Evolutionary conservation across 2,113 vertebrate genomes (phyloP), one percentile per base, ranked within the genome.

Genomic region (Rhea americana): DNA sequence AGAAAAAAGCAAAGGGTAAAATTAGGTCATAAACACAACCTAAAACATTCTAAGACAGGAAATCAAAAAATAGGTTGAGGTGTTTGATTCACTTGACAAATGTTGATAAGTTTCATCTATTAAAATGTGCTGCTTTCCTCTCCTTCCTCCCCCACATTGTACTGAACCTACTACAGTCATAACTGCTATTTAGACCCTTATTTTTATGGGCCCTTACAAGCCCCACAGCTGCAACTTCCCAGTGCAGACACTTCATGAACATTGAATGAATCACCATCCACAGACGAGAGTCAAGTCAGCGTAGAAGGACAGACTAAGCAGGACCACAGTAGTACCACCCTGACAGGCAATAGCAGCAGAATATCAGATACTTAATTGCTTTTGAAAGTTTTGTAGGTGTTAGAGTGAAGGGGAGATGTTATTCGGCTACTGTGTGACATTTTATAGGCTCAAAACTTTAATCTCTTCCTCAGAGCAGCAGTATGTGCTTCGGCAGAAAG

Each of bases 241-340:
- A 17, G 8, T 0, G 0, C 0, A 0, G 19, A 11, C 43, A 16
- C 47, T 91, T 82, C 68, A 35, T 24, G 80, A 80, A 15, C 22
- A 28, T 2, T 0, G 72, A 73, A 83, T 74, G 47, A 93, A 81
- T 93, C 25, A 56, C 71, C 77, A 72, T 25, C 39, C 25, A 7
- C 0, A 45, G 35, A 67, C 3, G 5, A 88, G 50, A 93, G 35
- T 80, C n/a, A 61, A 85, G 15, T 56, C 72, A 47, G 56, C 50
- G 83, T 76, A 91, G 72, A 81, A 71, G 71, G 74, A 91, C 89
- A 50, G 58, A 73, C 82, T 5, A 32, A 91, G 35, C 32, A 62
- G 58, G 25, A 65, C 55, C 83, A 81, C 90, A 82, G 65, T 58
- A 28, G 45, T 81, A 81, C 1, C 35, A 43, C 25, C 28, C 37